Evolutionary conservation across 1,140 invertebrate genomes (phyloP).

Genomic region (Argopecten irradians): DNA sequence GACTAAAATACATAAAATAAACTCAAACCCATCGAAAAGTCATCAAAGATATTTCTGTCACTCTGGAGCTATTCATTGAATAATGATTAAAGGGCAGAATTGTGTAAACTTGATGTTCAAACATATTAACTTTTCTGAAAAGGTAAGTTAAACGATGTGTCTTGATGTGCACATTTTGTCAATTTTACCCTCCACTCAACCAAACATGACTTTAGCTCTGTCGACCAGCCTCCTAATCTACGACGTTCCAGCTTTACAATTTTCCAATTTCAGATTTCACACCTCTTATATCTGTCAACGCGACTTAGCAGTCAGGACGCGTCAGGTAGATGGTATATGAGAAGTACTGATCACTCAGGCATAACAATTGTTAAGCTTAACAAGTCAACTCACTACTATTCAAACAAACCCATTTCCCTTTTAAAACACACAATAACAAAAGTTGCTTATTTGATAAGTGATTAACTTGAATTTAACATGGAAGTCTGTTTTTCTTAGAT

Average conservation of each 20-base stretch:
- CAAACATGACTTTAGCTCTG: background rate
- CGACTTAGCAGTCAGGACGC: background rate
- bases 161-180: background rate
- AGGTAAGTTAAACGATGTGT: background rate
- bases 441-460: too few species aligned
- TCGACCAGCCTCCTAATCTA: background rate
- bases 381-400: background rate
- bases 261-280: constrained; percentile 22
- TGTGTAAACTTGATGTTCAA: constrained; percentile 15
- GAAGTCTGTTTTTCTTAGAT: background rate
- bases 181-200: constrained; percentile 9
- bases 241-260: background rate
- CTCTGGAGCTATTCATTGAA: background rate
- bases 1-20: background rate
- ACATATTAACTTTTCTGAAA: background rate
- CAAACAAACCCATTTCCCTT: background rate
- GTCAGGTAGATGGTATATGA: background rate
- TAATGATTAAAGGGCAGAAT: background rate
- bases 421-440: background rate
- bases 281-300: background rate
- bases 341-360: background rate
- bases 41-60: background rate
- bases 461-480: too few species aligned
- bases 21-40: background rate
- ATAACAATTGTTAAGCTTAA: background rate